Conservation (phyloP, 2,113 vertebrate species). For the Penelope pileata region DNA sequence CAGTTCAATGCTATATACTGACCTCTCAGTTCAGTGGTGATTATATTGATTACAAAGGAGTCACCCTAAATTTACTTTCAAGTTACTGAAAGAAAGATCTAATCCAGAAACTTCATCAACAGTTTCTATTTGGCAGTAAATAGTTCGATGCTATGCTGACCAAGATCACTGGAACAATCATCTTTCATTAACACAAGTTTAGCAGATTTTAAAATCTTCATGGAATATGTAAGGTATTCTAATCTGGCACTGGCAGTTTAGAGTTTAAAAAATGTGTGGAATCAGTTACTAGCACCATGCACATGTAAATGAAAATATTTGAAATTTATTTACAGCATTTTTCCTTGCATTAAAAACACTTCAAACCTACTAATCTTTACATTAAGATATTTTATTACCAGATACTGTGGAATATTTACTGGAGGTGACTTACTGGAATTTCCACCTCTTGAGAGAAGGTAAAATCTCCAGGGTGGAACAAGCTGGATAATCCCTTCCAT, state of each 20-base stretch:
- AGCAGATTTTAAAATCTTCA: conserved; percentile 69
- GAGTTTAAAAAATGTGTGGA: conserved; percentile 61
- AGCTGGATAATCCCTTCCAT: no score
- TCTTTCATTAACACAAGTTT: conserved; percentile 56
- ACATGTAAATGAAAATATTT: conserved; percentile 37
- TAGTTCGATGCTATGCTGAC: conserved; percentile 21
- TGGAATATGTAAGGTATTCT: conserved; percentile 49
- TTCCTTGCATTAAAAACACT: background rate
- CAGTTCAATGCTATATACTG: background rate
- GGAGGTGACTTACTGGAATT: background rate
- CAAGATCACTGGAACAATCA: conserved; percentile 36
- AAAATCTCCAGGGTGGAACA: no score
- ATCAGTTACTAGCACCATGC: background rate
- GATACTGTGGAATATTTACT: background rate
- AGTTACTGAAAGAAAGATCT: background rate
- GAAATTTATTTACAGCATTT: conserved; percentile 14
- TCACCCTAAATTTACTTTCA: background rate
- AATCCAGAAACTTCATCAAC: background rate
- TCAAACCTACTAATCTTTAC: background rate
- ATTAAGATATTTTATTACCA: background rate
- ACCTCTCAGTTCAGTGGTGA: background rate
- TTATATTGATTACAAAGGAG: background rate
- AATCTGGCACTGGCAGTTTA: conserved; percentile 18
- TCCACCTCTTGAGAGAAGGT: no score
- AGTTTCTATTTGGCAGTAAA: conserved; percentile 48